A percentile compares a stretch with the other conserved stretches of the same genome.
Evolutionary conservation across 2,113 vertebrate genomes (phyloP).

Genomic region (Mesocricetus auratus): DNA sequence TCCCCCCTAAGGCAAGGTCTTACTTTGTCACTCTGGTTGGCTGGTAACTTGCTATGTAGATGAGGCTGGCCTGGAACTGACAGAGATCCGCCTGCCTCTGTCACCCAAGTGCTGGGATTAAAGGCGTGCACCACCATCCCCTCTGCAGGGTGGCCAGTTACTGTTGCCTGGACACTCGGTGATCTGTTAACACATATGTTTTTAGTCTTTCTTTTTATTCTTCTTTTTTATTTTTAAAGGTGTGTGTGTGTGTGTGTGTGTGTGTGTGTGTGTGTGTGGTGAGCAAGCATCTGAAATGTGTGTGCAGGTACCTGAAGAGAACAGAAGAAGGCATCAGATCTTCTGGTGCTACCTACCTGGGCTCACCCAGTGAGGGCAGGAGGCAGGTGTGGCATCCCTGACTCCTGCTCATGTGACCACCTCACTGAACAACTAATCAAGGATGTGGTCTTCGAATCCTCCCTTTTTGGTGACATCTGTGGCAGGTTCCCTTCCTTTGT

Average conservation of each 20-base stretch:
- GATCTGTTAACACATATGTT: neutral
- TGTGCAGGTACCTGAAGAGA: neutral
- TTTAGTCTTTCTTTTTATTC: neutral
- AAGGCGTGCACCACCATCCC: neutral
- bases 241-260: neutral
- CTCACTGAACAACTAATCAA: neutral
- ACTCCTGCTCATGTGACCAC: neutral
- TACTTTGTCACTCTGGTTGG: neutral
- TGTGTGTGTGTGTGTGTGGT: neutral
- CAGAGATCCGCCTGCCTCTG: neutral
- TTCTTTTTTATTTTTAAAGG: neutral
- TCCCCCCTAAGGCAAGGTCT: neutral
- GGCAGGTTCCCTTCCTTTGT: fast-evolving
- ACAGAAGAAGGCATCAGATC: neutral
- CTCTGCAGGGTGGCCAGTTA: fast-evolving
- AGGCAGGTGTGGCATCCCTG: neutral
- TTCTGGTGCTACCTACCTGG: neutral
- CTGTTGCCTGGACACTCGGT: fast-evolving
- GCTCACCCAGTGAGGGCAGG: fast-evolving
- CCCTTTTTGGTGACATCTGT: neutral
- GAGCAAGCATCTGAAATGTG: too few species aligned
- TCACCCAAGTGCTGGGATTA: neutral
- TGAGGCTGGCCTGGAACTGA: neutral
- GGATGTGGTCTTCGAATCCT: neutral
- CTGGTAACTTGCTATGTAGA: neutral